Evolutionary conservation across 2,113 vertebrate species (phyloP), one percentile per base, ranked within the genome.

Genomic region (Myotis brandtii): DNA sequence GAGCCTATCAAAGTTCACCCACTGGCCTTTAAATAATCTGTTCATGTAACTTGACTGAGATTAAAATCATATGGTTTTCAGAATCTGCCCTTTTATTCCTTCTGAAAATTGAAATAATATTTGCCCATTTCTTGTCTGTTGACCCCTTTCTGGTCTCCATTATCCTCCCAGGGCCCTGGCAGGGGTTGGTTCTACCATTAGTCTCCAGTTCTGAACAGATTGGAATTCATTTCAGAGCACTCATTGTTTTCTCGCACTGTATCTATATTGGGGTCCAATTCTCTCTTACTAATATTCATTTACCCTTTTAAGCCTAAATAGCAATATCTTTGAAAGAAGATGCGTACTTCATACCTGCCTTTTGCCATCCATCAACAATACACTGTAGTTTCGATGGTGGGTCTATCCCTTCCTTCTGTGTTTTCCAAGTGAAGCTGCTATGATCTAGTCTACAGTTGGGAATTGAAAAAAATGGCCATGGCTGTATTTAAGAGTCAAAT

Each of bases 11-110:
- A 40, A 91, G 43, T 69, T 95, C 34, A 20, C 10, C 2, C 34
- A 20, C 13, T 3, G 14, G 20, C 13, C 62, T 92, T 86, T 82
- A 67, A 86, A 70, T 82, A 91, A 72, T 87, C 82, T 83, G 13
- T 75, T 88, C 48, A 46, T 48, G 9, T 43, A 66, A 79, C 46
- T 86, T 86, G 76, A 43, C 62, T 59, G 46, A 72, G 86, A 94
- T 66, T 89, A 64, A 82, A 86, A 37, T 89, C 32, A 18, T 34
- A 52, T n/a, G 25, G 52, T 82, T 87, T 92, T 86, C 69, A 82
- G 52, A 76, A 86, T 43, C 37, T 89, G 27, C 37, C 40, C 30
- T 37, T 69, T 40, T 14, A 43, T 52, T 62, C 18, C 64, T 40
- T 82, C 32, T 25, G 37, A 37, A 86, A 83, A 72, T 5, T 20